phyloP scores from a whole-genome alignment of 2,888 invertebrate species.

The Brassicogethes aeneus region DNA sequence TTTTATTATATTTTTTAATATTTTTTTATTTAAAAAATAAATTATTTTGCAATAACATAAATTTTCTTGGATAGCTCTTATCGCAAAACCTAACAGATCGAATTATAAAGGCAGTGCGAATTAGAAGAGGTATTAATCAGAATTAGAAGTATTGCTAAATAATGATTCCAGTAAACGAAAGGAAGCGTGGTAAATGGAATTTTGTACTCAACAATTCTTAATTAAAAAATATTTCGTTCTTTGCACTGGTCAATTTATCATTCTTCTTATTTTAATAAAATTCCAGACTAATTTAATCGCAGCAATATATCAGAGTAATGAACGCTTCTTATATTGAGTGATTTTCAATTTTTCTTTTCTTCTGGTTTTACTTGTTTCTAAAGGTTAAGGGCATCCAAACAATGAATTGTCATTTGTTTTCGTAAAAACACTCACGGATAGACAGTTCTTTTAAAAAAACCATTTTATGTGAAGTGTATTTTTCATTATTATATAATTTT shows the following conservation, averaged over 20 bases:
- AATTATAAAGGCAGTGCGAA: no score
- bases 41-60: no score
- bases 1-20: no score
- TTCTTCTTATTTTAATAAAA: slow-evolving; percentile 18
- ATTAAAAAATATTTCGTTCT: neutral
- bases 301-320: slow-evolving; percentile 19
- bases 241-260: slow-evolving; percentile 11
- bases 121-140: no score
- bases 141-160: neutral
- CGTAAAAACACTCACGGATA: no score
- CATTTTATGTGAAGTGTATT: no score
- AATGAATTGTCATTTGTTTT: slow-evolving; percentile 8
- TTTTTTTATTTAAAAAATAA: no score
- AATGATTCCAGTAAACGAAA: neutral
- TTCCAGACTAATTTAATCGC: slow-evolving; percentile 11
- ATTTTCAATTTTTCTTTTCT: slow-evolving; percentile 20
- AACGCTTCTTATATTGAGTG: slow-evolving; percentile 15
- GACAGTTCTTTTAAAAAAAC: no score
- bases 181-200: neutral
- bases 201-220: neutral
- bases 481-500: no score
- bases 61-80: no score
- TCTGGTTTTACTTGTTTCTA: slow-evolving; percentile 13
- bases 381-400: slow-evolving; percentile 10
- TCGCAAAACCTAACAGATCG: no score